phyloP scores from a whole-genome alignment of 2,113 vertebrate species.

The Phalacrocorax aristotelis region DNA sequence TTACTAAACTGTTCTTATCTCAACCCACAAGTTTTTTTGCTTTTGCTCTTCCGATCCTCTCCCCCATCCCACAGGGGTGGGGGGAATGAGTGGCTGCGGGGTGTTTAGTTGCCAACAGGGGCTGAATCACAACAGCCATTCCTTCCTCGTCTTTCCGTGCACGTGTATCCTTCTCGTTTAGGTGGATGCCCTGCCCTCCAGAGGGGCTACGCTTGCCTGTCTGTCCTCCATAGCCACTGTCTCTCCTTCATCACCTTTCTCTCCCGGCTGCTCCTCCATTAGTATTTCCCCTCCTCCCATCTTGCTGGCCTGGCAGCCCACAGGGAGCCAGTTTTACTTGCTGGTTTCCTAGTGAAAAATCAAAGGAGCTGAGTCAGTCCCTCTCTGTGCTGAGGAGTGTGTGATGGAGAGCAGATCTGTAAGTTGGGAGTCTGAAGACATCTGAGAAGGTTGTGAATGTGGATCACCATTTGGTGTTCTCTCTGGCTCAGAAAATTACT shows the following conservation, averaged over 20 bases:
- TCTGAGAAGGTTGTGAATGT: not conserved
- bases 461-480: constrained; percentile 2
- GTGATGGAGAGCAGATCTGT: not conserved
- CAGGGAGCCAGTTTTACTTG: not conserved
- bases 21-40: too few species aligned
- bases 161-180: not conserved
- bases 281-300: not conserved
- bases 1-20: too few species aligned
- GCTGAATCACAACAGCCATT: too few species aligned
- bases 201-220: not conserved
- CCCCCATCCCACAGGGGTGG: too few species aligned
- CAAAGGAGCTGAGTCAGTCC: not conserved
- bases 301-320: not conserved
- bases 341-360: not conserved
- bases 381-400: not conserved
- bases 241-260: not conserved
- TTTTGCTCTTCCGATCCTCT: too few species aligned
- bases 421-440: not conserved
- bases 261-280: not conserved
- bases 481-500: not conserved
- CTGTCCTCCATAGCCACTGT: not conserved
- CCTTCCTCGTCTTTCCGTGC: not conserved
- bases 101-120: too few species aligned
- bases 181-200: not conserved
- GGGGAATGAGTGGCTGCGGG: too few species aligned